phyloP scores from a whole-genome alignment of 2,888 invertebrate genomes.

The Zaprionus obscuricornis region DNA sequence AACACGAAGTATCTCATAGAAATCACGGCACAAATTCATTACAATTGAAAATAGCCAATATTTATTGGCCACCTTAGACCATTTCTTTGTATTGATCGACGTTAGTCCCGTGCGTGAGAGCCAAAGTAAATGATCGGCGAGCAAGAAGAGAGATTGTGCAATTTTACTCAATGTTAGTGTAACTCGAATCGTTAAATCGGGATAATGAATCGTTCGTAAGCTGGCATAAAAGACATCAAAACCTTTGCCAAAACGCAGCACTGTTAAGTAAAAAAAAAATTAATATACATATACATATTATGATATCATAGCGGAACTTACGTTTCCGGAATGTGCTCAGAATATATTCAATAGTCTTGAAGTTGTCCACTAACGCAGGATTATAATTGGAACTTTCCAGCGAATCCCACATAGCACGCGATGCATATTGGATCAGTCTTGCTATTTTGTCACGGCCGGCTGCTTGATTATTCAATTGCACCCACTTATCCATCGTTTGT shows the following conservation, averaged over 20 bases:
- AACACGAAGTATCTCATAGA: slow-evolving; percentile 91
- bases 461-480: slow-evolving; percentile 80
- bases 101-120: slow-evolving; percentile 88
- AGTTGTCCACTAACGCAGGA: slow-evolving; percentile 88
- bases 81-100: slow-evolving; percentile 89
- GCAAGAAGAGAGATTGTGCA: slow-evolving; percentile 90
- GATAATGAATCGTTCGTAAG: slow-evolving; percentile 88
- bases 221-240: slow-evolving; percentile 91
- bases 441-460: slow-evolving; percentile 83
- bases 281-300: background rate
- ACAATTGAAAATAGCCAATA: slow-evolving; percentile 94
- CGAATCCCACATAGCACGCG: slow-evolving; percentile 91
- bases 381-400: slow-evolving; percentile 85
- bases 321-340: slow-evolving; percentile 94
- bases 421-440: slow-evolving; percentile 91
- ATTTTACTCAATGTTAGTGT: slow-evolving; percentile 91
- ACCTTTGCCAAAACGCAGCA: slow-evolving; percentile 93
- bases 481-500: slow-evolving; percentile 81
- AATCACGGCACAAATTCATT: slow-evolving; percentile 91
- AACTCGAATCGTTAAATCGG: slow-evolving; percentile 88
- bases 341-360: slow-evolving; percentile 92
- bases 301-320: slow-evolving; percentile 83
- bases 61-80: slow-evolving; percentile 89
- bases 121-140: slow-evolving; percentile 95
- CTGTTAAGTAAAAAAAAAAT: slow-evolving; percentile 83